Conservation (phyloP, 1,140 invertebrate species). For the Drosophila mayri region DNA sequence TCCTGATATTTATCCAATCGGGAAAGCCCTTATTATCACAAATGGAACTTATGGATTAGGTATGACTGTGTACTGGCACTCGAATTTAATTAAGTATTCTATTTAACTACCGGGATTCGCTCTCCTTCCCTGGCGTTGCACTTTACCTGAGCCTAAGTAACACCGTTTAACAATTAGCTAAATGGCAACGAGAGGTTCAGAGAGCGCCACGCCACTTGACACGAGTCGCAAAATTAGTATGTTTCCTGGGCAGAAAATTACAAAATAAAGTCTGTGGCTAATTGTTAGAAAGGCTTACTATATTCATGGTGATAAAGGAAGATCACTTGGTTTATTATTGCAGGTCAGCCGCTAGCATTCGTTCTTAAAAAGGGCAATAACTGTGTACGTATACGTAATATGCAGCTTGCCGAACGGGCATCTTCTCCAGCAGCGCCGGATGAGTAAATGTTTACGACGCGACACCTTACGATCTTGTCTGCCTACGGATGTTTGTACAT, state of each 20-base stretch:
- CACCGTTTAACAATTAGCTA: slow-evolving; percentile 59
- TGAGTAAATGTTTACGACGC: slow-evolving; percentile 19
- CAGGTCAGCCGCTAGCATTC: slow-evolving; percentile 11
- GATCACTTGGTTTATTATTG: neutral
- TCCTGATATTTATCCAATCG: neutral
- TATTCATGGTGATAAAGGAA: neutral
- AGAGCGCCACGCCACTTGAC: slow-evolving; percentile 26
- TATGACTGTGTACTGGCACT: slow-evolving; percentile 4
- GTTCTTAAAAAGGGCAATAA: neutral
- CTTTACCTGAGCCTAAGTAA: slow-evolving; percentile 25
- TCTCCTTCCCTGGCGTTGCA: slow-evolving; percentile 13
- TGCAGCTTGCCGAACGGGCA: slow-evolving; percentile 1
- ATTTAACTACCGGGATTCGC: slow-evolving; percentile 50
- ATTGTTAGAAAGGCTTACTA: neutral
- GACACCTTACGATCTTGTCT: slow-evolving; percentile 28
- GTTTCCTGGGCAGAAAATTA: neutral
- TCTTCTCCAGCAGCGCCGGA: neutral
- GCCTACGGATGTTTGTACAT: slow-evolving; percentile 5
- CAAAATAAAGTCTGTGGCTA: neutral
- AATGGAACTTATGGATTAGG: neutral
- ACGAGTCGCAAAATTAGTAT: neutral
- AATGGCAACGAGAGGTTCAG: slow-evolving; percentile 34
- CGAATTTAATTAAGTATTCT: slow-evolving; percentile 16
- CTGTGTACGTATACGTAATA: slow-evolving; percentile 29
- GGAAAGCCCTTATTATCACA: slow-evolving; percentile 16